A percentile compares a stretch with the other conserved stretches of the same genome.
Evolutionary conservation across 2,113 vertebrate species (phyloP).

Genomic region (Pandion haliaetus): DNA sequence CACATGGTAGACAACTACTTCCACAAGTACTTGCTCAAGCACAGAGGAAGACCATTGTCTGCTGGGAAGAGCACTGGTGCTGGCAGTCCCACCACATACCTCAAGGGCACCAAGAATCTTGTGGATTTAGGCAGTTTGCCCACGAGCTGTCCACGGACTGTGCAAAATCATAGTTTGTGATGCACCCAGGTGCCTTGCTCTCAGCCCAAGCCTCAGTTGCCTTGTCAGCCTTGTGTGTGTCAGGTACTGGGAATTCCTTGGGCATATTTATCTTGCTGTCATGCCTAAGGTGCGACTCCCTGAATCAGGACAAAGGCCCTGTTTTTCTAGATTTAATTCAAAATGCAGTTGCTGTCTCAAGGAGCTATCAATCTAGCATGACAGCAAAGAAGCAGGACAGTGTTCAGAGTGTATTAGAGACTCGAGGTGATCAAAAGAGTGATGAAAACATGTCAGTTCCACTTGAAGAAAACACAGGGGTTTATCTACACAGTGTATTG

Average conservation of each 20-base stretch:
- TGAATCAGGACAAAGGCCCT: background rate
- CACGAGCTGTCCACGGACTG: background rate
- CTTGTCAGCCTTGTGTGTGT: background rate
- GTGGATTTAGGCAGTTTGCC: background rate
- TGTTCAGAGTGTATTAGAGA: slow-evolving; percentile 20
- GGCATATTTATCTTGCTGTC: slow-evolving; percentile 36
- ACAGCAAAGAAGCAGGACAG: slow-evolving; percentile 13
- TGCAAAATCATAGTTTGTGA: background rate
- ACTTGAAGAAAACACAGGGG: background rate
- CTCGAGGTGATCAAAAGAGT: slow-evolving; percentile 9
- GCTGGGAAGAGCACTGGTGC: background rate
- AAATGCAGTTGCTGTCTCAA: background rate
- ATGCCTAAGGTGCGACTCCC: background rate
- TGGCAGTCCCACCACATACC: background rate
- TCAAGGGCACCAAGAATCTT: background rate
- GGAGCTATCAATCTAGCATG: slow-evolving; percentile 35
- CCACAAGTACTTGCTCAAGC: background rate
- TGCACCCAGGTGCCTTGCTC: background rate
- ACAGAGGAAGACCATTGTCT: background rate
- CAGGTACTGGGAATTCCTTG: background rate
- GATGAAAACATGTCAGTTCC: slow-evolving; percentile 45
- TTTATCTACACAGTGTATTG: background rate
- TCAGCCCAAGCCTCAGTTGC: background rate
- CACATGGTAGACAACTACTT: background rate
- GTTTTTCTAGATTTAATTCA: slow-evolving; percentile 16